A percentile compares a stretch with the other conserved stretches of the same genome.
Conservation (phyloP, 2,888 invertebrate species). For the Calameuta pallipes region DNA sequence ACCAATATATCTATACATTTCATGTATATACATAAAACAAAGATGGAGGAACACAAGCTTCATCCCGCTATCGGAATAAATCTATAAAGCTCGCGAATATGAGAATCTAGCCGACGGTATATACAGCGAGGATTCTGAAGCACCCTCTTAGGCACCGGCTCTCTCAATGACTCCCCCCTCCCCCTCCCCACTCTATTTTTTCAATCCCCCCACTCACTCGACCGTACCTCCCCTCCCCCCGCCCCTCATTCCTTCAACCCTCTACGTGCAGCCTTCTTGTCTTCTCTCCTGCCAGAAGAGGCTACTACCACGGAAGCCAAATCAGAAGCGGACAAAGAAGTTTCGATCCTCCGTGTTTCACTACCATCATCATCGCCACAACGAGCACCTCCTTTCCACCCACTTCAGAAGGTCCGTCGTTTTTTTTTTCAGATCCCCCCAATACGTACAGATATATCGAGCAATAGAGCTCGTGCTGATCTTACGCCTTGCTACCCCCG, state of each 20-base stretch:
- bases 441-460: neutral
- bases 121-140: slow-evolving; percentile 35
- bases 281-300: slow-evolving; percentile 26
- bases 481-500: slow-evolving; percentile 35
- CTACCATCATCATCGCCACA: too few relatives aligned
- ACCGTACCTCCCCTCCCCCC: neutral
- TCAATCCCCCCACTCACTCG: slow-evolving; percentile 5
- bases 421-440: slow-evolving; percentile 8
- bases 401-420: slow-evolving; percentile 5
- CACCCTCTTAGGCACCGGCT: slow-evolving; percentile 38
- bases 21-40: neutral
- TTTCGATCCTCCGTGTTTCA: slow-evolving; percentile 24
- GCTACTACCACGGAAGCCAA: slow-evolving; percentile 27
- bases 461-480: neutral
- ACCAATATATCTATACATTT: slow-evolving; percentile 19
- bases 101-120: slow-evolving; percentile 30
- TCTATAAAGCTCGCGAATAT: slow-evolving; percentile 36
- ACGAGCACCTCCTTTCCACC: neutral
- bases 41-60: slow-evolving; percentile 3
- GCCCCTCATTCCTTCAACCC: neutral
- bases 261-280: neutral
- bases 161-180: slow-evolving; percentile 38
- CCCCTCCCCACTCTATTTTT: slow-evolving; percentile 16
- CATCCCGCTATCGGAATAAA: slow-evolving; percentile 34
- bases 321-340: slow-evolving; percentile 37